Evolutionary conservation across 1,140 invertebrate species (phyloP).

Genomic region (Panagrolaimus sp.): DNA sequence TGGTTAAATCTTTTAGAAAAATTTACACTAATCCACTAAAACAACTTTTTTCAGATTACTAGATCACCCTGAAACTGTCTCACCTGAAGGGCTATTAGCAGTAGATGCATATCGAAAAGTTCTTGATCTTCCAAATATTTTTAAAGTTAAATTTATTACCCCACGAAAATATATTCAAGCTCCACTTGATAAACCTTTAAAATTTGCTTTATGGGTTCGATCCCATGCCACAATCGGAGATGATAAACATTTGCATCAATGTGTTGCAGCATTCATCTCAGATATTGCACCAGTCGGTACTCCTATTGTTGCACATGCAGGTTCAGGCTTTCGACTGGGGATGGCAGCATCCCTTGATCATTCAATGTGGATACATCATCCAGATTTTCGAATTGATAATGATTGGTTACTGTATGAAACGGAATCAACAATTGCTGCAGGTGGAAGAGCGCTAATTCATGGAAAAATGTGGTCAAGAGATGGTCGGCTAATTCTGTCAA

Average conservation of each 20-base stretch:
- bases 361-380: slow-evolving; percentile 44
- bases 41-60: slow-evolving; percentile 24
- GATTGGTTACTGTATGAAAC: slow-evolving; percentile 49
- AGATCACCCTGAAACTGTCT: slow-evolving; percentile 27
- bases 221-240: slow-evolving; percentile 30
- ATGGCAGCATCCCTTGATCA: slow-evolving; percentile 47
- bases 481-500: slow-evolving; percentile 39
- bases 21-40: no score
- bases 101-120: slow-evolving; percentile 27
- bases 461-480: slow-evolving; percentile 42
- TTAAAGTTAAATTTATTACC: slow-evolving; percentile 15
- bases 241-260: slow-evolving; percentile 29
- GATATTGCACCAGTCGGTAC: slow-evolving; percentile 20
- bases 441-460: slow-evolving; percentile 36
- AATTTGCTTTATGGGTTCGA: slow-evolving; percentile 29
- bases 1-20: background rate
- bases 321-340: slow-evolving; percentile 30
- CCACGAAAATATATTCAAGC: slow-evolving; percentile 25
- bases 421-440: slow-evolving; percentile 30
- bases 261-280: slow-evolving; percentile 27
- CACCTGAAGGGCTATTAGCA: slow-evolving; percentile 20
- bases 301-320: slow-evolving; percentile 12
- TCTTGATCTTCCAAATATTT: slow-evolving; percentile 17
- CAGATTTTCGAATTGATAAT: slow-evolving; percentile 39
- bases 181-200: slow-evolving; percentile 25